Evolutionary conservation across 2,888 invertebrate species (phyloP), one percentile per base, ranked within the genome.

Genomic region (Clivina fossor): DNA sequence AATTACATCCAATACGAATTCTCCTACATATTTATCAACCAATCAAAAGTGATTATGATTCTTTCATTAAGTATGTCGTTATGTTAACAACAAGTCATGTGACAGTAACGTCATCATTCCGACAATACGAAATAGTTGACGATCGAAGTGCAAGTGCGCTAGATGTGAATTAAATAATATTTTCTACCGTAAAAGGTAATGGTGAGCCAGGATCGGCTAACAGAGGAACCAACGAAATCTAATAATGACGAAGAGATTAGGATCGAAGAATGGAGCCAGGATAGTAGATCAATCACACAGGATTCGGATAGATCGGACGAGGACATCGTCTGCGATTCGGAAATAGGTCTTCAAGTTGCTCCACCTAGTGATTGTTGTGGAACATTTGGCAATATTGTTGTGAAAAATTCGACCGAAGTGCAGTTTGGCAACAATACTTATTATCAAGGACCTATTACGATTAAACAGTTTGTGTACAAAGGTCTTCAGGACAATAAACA

Each of bases 361-460:
- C 30, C 55, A 55, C 8, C 57, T 20, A 37, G 61, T 58, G 19
- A 35, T 8, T 28, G 32, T 15, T 33, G 43, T 2, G 73, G 77
- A n/a, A 73, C 72, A 48, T 80, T 82, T 61, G 84, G 83, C 43
- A 82, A 80, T 65, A 80, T 88, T 19, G 79, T 80, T 16, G 80
- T 89, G 1, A 78, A 77, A 22, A 82, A 86, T 64, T 87, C 88
- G 0, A 80, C 80, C 19, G 84, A 88, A 68, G 82, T 89, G 2
- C 86, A 86, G 61, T 82, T 90, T 63, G 90, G 89, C 0, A 85
- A 86, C 64, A 87, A 85, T 64, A 86, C 86, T 3, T 83, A 84
- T 65, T 88, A 87, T 66, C 84, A 88, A 67, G 88, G 88, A 4
- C 88, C 88, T 38, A 87, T 89, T 11, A 85, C 84, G 24, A 88